Conservation (phyloP, 2,113 vertebrate genomes). For the Gavialis gangeticus region DNA sequence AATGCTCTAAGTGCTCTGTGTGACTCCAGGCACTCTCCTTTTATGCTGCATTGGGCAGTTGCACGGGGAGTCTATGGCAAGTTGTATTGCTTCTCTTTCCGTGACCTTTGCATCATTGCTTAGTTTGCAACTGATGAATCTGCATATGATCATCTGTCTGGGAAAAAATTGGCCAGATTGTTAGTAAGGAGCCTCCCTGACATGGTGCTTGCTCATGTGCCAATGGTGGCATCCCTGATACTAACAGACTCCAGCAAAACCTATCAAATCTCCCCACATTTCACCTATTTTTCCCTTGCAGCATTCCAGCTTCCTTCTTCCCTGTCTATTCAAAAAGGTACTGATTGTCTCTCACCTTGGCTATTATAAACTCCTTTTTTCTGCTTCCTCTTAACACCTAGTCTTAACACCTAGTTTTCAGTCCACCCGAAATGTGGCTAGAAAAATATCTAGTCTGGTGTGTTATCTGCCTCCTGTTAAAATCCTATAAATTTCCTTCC, state of each 20-base stretch:
- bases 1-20: rapidly evolving
- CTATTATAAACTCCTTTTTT: background rate
- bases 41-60: background rate
- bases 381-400: background rate
- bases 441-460: background rate
- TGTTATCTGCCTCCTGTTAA: background rate
- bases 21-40: background rate
- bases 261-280: too few species aligned
- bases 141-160: background rate
- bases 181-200: background rate
- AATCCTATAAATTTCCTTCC: background rate
- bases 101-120: background rate
- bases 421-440: background rate
- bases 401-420: background rate
- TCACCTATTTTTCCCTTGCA: background rate
- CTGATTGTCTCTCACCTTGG: background rate
- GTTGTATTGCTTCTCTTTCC: background rate
- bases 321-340: background rate
- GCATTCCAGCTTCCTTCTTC: background rate
- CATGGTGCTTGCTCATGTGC: rapidly evolving
- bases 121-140: background rate
- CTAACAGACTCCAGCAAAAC: background rate
- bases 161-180: background rate
- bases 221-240: background rate
- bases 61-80: background rate